phyloP scores from a whole-genome alignment of 2,888 invertebrate species.

The Portevinia maculata region DNA sequence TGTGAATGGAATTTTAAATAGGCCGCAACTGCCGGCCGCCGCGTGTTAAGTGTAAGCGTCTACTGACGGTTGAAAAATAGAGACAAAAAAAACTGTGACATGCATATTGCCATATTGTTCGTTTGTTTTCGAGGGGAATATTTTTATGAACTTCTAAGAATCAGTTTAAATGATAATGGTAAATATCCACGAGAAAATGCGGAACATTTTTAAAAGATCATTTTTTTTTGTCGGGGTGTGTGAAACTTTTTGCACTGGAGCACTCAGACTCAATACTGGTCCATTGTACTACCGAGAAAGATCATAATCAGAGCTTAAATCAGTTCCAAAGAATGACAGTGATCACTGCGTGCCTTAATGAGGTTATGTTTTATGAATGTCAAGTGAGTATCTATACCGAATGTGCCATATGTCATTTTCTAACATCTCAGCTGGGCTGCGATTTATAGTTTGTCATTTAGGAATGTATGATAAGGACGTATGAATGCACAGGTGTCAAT shows the following conservation, averaged over 20 bases:
- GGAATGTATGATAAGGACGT: not conserved
- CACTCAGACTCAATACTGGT: too few species aligned
- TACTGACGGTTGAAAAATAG: conserved; percentile 37
- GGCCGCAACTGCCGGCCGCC: conserved; percentile 34
- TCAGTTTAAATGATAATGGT: conserved; percentile 61
- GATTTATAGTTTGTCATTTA: not conserved
- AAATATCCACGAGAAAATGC: conserved; percentile 34
- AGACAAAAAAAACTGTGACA: conserved; percentile 20
- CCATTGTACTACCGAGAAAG: too few species aligned
- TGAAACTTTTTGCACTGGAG: too few species aligned
- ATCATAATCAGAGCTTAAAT: conserved; percentile 45
- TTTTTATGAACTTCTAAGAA: conserved; percentile 48
- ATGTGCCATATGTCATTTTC: not conserved
- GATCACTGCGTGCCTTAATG: conserved; percentile 47
- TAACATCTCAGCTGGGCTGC: not conserved
- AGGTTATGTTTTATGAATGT: conserved; percentile 61
- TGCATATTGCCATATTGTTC: conserved; percentile 37
- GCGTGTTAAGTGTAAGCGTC: conserved; percentile 6
- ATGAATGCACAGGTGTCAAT: too few species aligned
- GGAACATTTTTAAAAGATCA: conserved; percentile 32
- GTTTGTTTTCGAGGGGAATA: conserved; percentile 38
- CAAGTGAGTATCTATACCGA: conserved; percentile 35
- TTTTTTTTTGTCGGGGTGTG: too few species aligned
- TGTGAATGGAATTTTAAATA: conserved; percentile 74
- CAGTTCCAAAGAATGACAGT: conserved; percentile 56